phyloP scores from a whole-genome alignment of 2,888 invertebrate species.

The Beris morrisii region DNA sequence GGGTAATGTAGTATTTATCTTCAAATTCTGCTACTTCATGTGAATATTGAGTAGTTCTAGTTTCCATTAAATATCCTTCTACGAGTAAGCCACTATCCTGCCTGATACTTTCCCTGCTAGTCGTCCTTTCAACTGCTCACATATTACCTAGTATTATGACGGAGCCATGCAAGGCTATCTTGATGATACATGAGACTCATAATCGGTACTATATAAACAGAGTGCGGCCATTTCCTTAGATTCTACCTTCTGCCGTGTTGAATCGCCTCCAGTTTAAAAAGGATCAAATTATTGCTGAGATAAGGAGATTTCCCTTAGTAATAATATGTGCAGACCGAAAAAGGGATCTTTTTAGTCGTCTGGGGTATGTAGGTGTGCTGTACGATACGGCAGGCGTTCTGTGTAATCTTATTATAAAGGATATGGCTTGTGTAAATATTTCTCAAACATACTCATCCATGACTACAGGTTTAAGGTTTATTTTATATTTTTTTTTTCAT shows the following conservation, averaged over 20 bases:
- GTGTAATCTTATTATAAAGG: slow-evolving; percentile 21
- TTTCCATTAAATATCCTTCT: too few species aligned
- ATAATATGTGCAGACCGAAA: slow-evolving; percentile 21
- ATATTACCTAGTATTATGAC: too few species aligned
- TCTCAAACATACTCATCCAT: slow-evolving; percentile 18
- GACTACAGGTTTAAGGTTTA: slow-evolving; percentile 10
- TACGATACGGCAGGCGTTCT: slow-evolving; percentile 6
- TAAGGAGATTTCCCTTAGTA: slow-evolving; percentile 21
- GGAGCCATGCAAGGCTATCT: background rate
- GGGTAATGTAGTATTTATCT: too few species aligned
- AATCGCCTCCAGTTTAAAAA: slow-evolving; percentile 12
- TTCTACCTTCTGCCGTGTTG: background rate
- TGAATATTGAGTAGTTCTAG: too few species aligned
- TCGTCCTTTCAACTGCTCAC: too few species aligned
- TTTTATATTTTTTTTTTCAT: background rate
- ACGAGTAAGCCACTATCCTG: too few species aligned
- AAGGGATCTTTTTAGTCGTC: background rate
- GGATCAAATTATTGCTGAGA: slow-evolving; percentile 26
- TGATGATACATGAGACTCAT: slow-evolving; percentile 9
- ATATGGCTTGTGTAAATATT: slow-evolving; percentile 20
- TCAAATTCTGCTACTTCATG: too few species aligned
- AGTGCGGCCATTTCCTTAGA: background rate
- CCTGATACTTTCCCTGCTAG: too few species aligned
- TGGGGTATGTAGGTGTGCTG: background rate
- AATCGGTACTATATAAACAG: slow-evolving; percentile 6